Conservation (phyloP, 2,888 invertebrate genomes). For the Dusona sp. region DNA sequence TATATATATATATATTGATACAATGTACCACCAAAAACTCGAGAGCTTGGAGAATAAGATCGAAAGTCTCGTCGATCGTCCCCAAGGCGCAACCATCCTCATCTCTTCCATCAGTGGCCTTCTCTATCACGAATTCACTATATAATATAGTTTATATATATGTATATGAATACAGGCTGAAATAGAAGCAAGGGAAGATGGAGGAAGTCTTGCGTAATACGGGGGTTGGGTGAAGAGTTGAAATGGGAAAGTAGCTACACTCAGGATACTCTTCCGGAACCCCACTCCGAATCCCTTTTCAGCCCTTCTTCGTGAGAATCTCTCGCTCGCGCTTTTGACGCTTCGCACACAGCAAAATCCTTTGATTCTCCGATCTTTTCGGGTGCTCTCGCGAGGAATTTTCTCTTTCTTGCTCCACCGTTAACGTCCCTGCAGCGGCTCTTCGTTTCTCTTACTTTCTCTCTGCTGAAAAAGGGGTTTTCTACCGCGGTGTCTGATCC, state of each 20-base stretch:
- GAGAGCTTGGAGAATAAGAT: constrained; percentile 60
- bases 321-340: constrained; percentile 80
- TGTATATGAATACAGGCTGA: constrained; percentile 23
- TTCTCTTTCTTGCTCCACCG: constrained; percentile 24
- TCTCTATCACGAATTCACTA: constrained; percentile 38
- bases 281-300: constrained; percentile 34
- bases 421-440: constrained; percentile 66
- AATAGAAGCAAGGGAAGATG: constrained; percentile 35
- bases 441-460: constrained; percentile 7
- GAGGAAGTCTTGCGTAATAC: constrained; percentile 34
- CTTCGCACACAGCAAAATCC: constrained; percentile 81
- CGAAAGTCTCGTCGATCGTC: constrained; percentile 66
- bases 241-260: constrained; percentile 72
- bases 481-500: constrained; percentile 50
- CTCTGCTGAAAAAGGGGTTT: constrained; percentile 64
- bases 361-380: constrained; percentile 84
- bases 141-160: constrained; percentile 17
- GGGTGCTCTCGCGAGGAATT: constrained; percentile 65
- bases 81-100: constrained; percentile 60
- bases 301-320: constrained; percentile 49
- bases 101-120: constrained; percentile 41
- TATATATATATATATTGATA: constrained; percentile 4
- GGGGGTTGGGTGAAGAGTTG: constrained; percentile 48
- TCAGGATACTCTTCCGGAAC: constrained; percentile 65
- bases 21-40: constrained; percentile 45